A percentile compares a stretch with the other conserved stretches of the same genome.
Conservation (phyloP, 1,140 invertebrate genomes). For the Orius insidiosus region DNA sequence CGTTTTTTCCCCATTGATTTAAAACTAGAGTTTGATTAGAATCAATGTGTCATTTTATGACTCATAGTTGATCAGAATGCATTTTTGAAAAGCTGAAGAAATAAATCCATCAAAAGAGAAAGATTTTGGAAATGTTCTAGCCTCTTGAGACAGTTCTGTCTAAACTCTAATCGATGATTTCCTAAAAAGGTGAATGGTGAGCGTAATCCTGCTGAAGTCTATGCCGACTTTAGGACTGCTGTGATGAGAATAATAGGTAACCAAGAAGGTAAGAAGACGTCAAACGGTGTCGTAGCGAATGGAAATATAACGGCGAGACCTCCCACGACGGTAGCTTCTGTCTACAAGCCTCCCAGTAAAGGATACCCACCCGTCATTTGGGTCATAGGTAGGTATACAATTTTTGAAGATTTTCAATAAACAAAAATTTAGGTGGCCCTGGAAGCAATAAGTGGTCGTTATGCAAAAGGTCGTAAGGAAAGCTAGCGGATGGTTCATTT, state of each 20-base stretch:
- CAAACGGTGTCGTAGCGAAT: constrained; percentile 3
- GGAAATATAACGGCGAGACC: constrained; percentile 10
- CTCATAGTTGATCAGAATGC: no score
- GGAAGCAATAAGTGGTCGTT: constrained; percentile 58
- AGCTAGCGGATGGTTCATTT: constrained; percentile 52
- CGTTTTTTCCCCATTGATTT: no score
- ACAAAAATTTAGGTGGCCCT: constrained; percentile 39
- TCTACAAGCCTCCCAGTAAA: constrained; percentile 22
- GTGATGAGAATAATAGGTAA: constrained; percentile 48
- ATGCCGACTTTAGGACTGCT: constrained; percentile 55
- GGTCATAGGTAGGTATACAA: constrained; percentile 44
- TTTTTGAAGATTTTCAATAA: background rate
- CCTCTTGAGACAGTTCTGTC: no score
- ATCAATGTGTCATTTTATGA: no score
- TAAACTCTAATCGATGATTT: no score
- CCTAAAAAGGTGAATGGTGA: constrained; percentile 67
- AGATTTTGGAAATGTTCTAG: no score
- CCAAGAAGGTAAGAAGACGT: constrained; percentile 9
- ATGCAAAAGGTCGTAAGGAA: constrained; percentile 46
- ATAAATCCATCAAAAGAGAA: no score
- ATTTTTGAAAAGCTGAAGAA: no score
- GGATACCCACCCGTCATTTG: constrained; percentile 41
- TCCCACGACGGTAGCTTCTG: constrained; percentile 12
- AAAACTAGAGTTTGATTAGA: no score
- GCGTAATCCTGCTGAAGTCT: constrained; percentile 62